Evolutionary conservation across 2,113 vertebrate species (phyloP), one percentile per base, ranked within the genome.

Genomic region (Pelusios castaneus): DNA sequence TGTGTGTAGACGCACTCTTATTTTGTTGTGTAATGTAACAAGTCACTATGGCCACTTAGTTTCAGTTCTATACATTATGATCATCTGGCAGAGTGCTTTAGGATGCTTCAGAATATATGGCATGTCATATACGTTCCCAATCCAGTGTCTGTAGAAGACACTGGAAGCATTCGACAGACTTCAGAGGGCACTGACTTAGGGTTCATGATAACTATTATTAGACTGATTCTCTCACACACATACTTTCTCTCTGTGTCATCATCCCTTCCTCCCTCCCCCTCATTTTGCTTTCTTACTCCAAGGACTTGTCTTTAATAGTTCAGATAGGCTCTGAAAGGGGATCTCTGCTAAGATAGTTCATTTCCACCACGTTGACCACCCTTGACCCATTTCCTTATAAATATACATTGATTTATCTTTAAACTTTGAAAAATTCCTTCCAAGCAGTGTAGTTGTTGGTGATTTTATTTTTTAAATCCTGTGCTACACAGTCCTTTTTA

Each of bases 311-410:
- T 84, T 82, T 47, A 47, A 47, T 47, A 8, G 47, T 47, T 47
- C 47, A 47, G 47, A 47, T 47, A 47, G 6, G 47, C 47, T 47
- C 47, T 47, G 47, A 47, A 47, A 47, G 47, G 47, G 10, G 47
- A 47, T 10, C 47, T 47, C 47, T 10, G 10, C 9, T 5, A 34
- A 27, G 77, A 75, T 34, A 1, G 34, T 80, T 5, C 0, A 0
- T 49, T 85, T 60, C 43, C 7, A 43, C 21, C 38, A 11, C 25
- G 38, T 43, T 43, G 43, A 41, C 38, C 70, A 75, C 38, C n/a
- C 17, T 75, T 2, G 60, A 17, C 9, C 51, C 25, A 0, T 82
- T 91, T 89, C 49, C 89, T 89, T 83, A 45, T 60, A 55, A 52
- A 14, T 38, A 4, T 2, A 34, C 1, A 0, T 1, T 58, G 77